phyloP scores from a whole-genome alignment of 2,797 vertebrate genomes.

The Notoglanidium macrostoma region DNA sequence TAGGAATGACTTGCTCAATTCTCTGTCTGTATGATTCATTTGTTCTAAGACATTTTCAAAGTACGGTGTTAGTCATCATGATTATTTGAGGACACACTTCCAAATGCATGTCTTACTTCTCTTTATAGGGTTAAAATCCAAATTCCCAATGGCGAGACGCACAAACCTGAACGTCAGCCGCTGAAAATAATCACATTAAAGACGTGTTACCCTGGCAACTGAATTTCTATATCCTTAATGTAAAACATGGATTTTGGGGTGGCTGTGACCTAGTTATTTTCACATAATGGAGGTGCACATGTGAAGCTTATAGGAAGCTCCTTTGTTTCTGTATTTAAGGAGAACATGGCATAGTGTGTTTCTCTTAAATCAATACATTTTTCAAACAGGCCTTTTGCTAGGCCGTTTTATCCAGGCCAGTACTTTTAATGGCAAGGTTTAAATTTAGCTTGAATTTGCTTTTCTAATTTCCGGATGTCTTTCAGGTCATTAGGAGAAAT shows the following conservation, averaged over 20 bases:
- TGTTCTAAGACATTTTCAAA: background rate
- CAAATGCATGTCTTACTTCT: background rate
- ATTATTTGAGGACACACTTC: too few species aligned
- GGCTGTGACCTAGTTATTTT: conserved; percentile 37
- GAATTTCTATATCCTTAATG: conserved; percentile 32
- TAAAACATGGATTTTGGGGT: conserved; percentile 14
- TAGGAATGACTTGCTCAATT: background rate
- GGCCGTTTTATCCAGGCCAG: background rate
- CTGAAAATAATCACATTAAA: background rate
- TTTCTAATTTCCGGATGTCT: background rate
- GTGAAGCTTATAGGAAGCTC: background rate
- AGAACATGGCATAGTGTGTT: background rate
- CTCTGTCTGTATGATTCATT: background rate
- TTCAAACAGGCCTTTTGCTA: background rate
- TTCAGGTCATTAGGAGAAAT: background rate
- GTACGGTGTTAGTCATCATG: too few species aligned
- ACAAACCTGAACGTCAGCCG: background rate
- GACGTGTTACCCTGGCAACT: conserved; percentile 32
- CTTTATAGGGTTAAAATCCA: background rate
- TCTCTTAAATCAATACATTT: background rate
- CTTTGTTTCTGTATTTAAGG: conserved; percentile 11
- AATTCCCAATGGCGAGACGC: background rate
- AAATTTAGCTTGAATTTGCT: background rate
- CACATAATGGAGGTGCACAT: background rate
- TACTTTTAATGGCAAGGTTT: background rate